These are phyloP conservation scores for Holothuria glaberrima DNA, from an alignment of 35 echinoderm and acorn worm genomes.

Conservation along the genomic window DNA sequence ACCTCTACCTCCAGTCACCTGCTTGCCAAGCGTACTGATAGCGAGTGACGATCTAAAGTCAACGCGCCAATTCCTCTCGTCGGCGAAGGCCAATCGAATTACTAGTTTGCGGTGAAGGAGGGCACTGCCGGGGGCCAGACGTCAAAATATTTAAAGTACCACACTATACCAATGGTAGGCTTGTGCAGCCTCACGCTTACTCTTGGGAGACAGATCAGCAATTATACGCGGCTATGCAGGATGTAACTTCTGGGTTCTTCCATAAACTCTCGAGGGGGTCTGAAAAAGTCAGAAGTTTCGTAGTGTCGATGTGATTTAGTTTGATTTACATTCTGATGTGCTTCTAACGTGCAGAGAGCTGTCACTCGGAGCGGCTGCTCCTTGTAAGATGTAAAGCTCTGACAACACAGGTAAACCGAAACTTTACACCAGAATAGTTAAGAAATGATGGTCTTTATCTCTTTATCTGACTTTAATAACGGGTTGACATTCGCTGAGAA, in stretches of 20 bases:
- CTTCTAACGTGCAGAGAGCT: too few relatives aligned
- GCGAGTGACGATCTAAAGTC: constrained; percentile 18
- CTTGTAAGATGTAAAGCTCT: too few relatives aligned
- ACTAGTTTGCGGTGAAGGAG: constrained; percentile 43
- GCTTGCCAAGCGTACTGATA: constrained; percentile 24
- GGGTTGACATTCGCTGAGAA: too few relatives aligned
- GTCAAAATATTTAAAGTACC: constrained; percentile 40
- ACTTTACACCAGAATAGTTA: too few relatives aligned
- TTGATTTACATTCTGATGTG: too few relatives aligned
- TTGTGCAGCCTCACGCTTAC: constrained; percentile 22
- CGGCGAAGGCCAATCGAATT: constrained; percentile 31
- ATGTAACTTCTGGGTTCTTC: constrained; percentile 18
- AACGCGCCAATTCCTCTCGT: constrained; percentile 26
- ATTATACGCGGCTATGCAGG: constrained; percentile 19
- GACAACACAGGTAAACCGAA: too few relatives aligned
- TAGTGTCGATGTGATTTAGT: too few relatives aligned
- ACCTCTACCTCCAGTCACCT: constrained; percentile 24
- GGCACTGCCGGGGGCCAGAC: constrained; percentile 47
- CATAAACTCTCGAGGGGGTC: constrained; percentile 17
- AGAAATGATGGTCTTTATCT: too few relatives aligned
- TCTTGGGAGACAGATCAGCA: constrained; percentile 45
- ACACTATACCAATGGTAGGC: constrained; percentile 30
- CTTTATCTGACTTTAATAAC: too few relatives aligned
- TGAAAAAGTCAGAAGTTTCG: neutral
- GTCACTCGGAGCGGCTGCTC: too few relatives aligned